phyloP scores from a whole-genome alignment of 1,140 invertebrate genomes.

The Anastatus disparis region DNA sequence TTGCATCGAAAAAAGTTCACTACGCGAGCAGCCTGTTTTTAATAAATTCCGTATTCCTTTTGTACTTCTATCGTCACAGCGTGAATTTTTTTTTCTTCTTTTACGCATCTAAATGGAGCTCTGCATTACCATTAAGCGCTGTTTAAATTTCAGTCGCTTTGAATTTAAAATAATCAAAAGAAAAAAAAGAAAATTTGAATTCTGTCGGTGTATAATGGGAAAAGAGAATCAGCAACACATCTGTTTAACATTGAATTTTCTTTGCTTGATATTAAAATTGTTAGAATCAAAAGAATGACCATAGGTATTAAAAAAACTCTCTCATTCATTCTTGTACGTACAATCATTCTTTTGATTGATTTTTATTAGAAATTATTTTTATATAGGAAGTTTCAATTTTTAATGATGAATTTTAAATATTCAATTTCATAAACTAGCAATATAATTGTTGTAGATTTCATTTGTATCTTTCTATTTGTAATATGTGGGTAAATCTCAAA shows the following conservation, averaged over 20 bases:
- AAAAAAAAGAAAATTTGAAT: not conserved
- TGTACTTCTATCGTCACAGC: not conserved
- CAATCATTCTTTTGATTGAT: not conserved
- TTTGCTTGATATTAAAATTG: not conserved
- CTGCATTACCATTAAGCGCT: not conserved
- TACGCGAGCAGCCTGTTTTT: not conserved
- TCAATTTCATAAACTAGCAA: too few relatives aligned
- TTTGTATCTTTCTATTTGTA: too few relatives aligned
- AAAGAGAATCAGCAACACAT: not conserved
- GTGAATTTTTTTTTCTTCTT: not conserved
- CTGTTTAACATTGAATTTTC: not conserved
- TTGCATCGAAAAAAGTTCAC: not conserved
- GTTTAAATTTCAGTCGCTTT: not conserved
- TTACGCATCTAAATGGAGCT: constrained; percentile 4
- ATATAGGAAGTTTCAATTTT: not conserved
- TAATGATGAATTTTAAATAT: not conserved
- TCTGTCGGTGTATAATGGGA: not conserved
- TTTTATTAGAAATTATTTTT: not conserved
- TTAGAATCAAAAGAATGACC: constrained; percentile 7
- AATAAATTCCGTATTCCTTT: not conserved
- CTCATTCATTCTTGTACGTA: not conserved
- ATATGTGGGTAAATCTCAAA: too few relatives aligned
- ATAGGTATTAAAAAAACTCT: not conserved
- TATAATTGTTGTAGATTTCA: too few relatives aligned
- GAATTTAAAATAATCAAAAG: too few relatives aligned